Evolutionary conservation across 2,113 vertebrate genomes (phyloP).

Genomic region (Gymnorhina tibicen): DNA sequence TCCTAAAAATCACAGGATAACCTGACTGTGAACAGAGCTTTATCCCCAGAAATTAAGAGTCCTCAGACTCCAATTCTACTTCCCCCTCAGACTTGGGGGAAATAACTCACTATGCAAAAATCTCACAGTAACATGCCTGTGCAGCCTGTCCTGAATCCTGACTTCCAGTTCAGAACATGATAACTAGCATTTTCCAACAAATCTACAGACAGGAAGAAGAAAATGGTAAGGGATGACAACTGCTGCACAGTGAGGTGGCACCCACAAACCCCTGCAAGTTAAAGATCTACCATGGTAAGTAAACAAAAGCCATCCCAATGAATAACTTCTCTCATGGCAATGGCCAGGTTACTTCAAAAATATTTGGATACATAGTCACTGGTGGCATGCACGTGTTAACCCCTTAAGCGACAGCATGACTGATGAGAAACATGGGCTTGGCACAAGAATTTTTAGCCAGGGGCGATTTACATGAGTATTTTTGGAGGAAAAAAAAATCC

Average conservation of each 20-base stretch:
- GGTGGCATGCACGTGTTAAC: background rate
- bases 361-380: background rate
- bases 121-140: background rate
- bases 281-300: background rate
- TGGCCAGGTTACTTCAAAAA: background rate
- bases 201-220: background rate
- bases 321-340: background rate
- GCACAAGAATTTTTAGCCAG: background rate
- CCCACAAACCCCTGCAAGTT: background rate
- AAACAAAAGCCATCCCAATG: background rate
- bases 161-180: background rate
- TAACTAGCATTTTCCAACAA: background rate
- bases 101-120: background rate
- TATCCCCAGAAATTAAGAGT: background rate
- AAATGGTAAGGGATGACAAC: background rate
- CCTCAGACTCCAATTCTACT: background rate
- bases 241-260: background rate
- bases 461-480: background rate
- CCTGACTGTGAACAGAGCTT: background rate
- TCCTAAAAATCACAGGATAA: background rate
- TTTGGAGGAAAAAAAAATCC: background rate
- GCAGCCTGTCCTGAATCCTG: background rate
- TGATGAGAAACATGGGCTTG: background rate
- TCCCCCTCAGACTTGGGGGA: background rate
- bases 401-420: fast-evolving